Evolutionary conservation across 2,888 invertebrate genomes (phyloP).

Genomic region (Lasius platythorax): DNA sequence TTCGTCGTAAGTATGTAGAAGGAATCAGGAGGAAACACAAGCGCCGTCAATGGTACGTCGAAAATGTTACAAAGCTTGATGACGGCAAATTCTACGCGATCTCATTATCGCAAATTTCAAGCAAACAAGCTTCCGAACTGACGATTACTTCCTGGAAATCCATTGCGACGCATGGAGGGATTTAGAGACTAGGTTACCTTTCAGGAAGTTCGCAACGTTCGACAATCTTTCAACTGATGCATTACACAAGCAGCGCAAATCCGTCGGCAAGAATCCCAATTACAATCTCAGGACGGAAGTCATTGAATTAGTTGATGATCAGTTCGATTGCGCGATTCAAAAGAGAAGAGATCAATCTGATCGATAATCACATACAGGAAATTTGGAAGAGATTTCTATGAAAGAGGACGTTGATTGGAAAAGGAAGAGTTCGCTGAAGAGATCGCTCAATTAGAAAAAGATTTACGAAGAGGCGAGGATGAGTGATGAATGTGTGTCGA

Average conservation of each 20-base stretch:
- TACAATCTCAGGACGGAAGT: slow-evolving; percentile 29
- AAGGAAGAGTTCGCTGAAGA: neutral
- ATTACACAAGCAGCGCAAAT: neutral
- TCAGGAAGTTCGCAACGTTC: slow-evolving; percentile 79
- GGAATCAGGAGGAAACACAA: slow-evolving; percentile 14
- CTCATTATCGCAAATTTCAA: slow-evolving; percentile 79
- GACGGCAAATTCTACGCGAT: slow-evolving; percentile 72
- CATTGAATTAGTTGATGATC: neutral
- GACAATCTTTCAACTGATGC: slow-evolving; percentile 71
- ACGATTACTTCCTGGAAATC: slow-evolving; percentile 73
- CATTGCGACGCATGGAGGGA: slow-evolving; percentile 74
- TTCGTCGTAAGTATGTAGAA: slow-evolving; percentile 62
- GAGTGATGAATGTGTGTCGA: slow-evolving; percentile 18
- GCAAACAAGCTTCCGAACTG: slow-evolving; percentile 78
- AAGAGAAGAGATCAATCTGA: neutral
- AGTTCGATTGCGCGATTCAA: neutral
- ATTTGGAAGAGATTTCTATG: neutral
- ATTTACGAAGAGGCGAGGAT: neutral
- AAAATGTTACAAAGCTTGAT: slow-evolving; percentile 72
- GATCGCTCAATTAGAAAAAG: slow-evolving; percentile 13
- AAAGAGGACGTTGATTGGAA: neutral
- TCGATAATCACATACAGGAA: neutral
- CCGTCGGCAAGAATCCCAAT: neutral
- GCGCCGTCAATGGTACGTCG: slow-evolving; percentile 67
- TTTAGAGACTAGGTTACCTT: slow-evolving; percentile 71